Conservation (phyloP, 2,888 invertebrate genomes). For the Cenopis cana region DNA sequence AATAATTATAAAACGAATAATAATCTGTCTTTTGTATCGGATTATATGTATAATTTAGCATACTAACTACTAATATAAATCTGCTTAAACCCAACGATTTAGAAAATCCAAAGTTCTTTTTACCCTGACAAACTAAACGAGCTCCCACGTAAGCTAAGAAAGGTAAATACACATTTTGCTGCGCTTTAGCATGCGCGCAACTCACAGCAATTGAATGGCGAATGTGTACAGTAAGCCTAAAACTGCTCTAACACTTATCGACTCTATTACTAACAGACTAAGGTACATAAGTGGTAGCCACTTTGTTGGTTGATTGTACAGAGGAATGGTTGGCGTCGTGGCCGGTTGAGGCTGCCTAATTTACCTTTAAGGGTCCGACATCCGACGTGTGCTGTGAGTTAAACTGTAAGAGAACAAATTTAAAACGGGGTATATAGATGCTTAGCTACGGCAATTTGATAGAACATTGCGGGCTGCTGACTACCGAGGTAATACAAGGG, state of each 20-base stretch:
- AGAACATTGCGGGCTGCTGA: too few relatives aligned
- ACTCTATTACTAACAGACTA: too few relatives aligned
- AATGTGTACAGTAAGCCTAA: conserved; percentile 39
- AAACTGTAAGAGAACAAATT: conserved; percentile 21
- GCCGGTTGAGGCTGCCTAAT: conserved; percentile 57
- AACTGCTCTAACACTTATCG: too few relatives aligned
- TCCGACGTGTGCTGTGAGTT: conserved; percentile 21
- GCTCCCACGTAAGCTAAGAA: conserved; percentile 44
- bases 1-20: too few relatives aligned
- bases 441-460: neutral
- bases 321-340: conserved; percentile 50
- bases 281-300: too few relatives aligned
- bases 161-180: conserved; percentile 57
- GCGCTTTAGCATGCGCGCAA: conserved; percentile 52
- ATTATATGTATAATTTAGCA: neutral
- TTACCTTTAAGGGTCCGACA: conserved; percentile 51
- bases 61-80: neutral
- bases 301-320: conserved; percentile 20
- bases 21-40: too few relatives aligned
- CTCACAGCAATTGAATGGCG: conserved; percentile 61
- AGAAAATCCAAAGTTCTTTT: conserved; percentile 10
- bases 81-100: neutral
- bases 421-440: conserved; percentile 13
- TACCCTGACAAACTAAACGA: conserved; percentile 23
- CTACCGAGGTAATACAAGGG: too few relatives aligned